These are phyloP conservation scores for Platorchestia sp. DNA, from an alignment of 1,140 invertebrate species.

Conservation along the genomic window DNA sequence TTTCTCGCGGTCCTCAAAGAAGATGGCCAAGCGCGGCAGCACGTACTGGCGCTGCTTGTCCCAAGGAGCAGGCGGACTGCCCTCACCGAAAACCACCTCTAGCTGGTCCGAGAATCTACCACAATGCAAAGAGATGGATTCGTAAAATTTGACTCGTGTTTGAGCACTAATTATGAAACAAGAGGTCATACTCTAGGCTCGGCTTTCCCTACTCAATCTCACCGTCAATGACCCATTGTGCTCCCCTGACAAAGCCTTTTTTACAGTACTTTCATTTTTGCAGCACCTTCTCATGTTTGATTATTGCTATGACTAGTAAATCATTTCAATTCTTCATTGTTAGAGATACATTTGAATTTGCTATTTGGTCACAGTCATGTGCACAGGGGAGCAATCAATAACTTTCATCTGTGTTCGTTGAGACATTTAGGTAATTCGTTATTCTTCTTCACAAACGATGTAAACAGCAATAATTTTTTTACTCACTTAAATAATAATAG, in stretches of 20 bases:
- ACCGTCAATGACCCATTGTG: neutral
- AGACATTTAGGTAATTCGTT: no score
- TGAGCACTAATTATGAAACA: neutral
- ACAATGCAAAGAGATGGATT: slow-evolving; percentile 60
- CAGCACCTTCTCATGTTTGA: neutral
- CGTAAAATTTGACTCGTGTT: neutral
- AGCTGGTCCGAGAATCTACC: slow-evolving; percentile 81
- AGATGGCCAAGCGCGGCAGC: slow-evolving; percentile 79
- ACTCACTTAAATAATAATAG: no score
- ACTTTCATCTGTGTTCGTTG: no score
- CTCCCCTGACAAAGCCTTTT: neutral
- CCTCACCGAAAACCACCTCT: slow-evolving; percentile 79
- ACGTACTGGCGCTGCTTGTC: slow-evolving; percentile 81
- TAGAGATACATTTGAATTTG: no score
- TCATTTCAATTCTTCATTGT: no score
- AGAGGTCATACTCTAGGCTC: neutral
- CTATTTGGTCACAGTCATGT: no score
- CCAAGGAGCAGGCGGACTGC: slow-evolving; percentile 78
- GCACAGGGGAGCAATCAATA: no score
- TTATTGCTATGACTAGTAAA: neutral
- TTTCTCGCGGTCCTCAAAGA: slow-evolving; percentile 82
- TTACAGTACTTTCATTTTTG: neutral
- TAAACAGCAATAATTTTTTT: no score
- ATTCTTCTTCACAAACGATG: no score
- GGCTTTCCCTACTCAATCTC: neutral